Conservation (phyloP, 2,888 invertebrate genomes). For the Dolichopus griseipennis region DNA sequence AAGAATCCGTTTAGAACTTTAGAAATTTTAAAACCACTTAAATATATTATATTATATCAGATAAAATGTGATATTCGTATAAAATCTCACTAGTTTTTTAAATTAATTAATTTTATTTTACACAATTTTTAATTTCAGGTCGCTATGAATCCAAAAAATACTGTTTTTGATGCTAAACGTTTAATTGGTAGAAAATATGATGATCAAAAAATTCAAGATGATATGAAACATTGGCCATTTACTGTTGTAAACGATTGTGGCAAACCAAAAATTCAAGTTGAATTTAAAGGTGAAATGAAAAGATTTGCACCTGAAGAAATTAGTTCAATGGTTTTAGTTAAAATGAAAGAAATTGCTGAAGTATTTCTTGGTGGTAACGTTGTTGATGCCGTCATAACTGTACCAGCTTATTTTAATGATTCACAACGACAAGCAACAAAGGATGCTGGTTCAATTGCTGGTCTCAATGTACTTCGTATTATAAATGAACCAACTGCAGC, state of each 20-base stretch:
- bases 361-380: constrained; percentile 64
- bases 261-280: constrained; percentile 65
- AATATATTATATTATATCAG: no score
- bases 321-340: constrained; percentile 73
- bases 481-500: constrained; percentile 88
- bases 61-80: no score
- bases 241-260: constrained; percentile 52
- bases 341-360: constrained; percentile 76
- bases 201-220: constrained; percentile 67
- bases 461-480: constrained; percentile 77
- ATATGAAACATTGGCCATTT: constrained; percentile 82
- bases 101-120: no score
- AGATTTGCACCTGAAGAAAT: constrained; percentile 75
- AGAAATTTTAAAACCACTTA: no score
- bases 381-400: constrained; percentile 70
- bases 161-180: constrained; percentile 74
- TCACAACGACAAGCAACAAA: constrained; percentile 79
- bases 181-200: constrained; percentile 73
- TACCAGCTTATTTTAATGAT: constrained; percentile 77
- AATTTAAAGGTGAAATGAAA: constrained; percentile 66
- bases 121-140: constrained; percentile 44
- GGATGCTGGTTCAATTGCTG: constrained; percentile 79
- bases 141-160: constrained; percentile 72
- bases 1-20: no score
- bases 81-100: no score